Base-by-base conservation (phyloP, 2,113 vertebrate species). In the Agelaius tricolor region DNA sequence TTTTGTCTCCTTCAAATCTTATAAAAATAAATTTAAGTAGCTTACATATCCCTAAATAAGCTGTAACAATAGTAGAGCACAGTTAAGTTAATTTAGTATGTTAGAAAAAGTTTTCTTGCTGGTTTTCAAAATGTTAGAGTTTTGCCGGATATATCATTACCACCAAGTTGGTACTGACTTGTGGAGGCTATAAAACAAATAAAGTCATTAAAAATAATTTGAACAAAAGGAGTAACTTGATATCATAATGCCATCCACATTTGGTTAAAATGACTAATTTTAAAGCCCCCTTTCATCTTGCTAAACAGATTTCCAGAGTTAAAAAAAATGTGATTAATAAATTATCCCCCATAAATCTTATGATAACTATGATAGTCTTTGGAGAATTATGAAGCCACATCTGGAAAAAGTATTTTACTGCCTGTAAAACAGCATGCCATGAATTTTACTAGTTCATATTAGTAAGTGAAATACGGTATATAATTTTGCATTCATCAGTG, bases 341-440 rank as follows among this genome's bases (percentile, higher is more conserved):
- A 98, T 98, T 98, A 98, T 98, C 97, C 97, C 96, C 91, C 98
- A 98, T 98, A 98, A 98, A 98, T 98, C 98, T 98, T 98, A 98
- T 97, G 98, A 98, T 98, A 98, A 98, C 98, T 97, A 96, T 96
- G 98, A 98, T 97, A 97, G 97, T 97, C 98, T 98, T 98, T 98
- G 88, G 98, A 98, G 98, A 98, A 98, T 98, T 98, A 98, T 98
- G 98, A 98, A 98, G 96, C 96, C 98, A 98, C 98, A 98, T 99
- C 98, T 99, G 98, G 98, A 98, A 98, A 98, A 98, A 97, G 98
- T 98, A 98, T 98, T 98, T 98, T 98, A 98, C 97, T 97, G 98
- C 98, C 97, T 97, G 93, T 98, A 98, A 98, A 98, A 98, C 97
- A 98, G 97, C 97, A 97, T 96, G 97, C 97, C 96, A 92, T 96